Conservation (phyloP, 1,140 invertebrate species). For the Drosophila ficusphila region DNA sequence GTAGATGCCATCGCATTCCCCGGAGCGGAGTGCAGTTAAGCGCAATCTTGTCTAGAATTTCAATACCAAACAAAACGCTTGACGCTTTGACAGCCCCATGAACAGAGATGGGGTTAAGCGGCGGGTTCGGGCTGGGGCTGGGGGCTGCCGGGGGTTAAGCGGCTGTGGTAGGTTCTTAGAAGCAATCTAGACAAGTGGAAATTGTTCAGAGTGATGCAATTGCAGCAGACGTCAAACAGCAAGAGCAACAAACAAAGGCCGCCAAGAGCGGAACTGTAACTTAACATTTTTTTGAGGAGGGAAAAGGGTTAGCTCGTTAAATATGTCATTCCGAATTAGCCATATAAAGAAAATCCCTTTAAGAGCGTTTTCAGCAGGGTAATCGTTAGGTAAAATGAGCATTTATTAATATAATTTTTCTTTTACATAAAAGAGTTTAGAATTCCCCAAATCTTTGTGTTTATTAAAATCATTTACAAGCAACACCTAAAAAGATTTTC, state of each 20-base stretch:
- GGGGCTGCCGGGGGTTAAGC: not conserved
- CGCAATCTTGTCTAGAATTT: slow-evolving; percentile 76
- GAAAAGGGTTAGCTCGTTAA: not conserved
- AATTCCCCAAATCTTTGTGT: no score
- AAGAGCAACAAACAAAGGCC: slow-evolving; percentile 21
- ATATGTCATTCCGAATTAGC: not conserved
- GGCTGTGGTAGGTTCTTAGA: slow-evolving; percentile 10
- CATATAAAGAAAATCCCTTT: not conserved
- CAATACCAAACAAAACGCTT: slow-evolving; percentile 70
- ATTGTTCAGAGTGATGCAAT: slow-evolving; percentile 44
- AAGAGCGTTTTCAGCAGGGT: no score
- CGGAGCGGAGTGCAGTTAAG: slow-evolving; percentile 46
- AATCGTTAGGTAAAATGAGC: no score
- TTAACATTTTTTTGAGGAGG: not conserved
- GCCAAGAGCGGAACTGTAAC: slow-evolving; percentile 18
- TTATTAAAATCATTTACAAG: not conserved
- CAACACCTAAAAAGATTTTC: not conserved
- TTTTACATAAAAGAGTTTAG: no score
- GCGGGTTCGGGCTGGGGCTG: not conserved
- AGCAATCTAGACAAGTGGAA: slow-evolving; percentile 47
- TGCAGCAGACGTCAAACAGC: slow-evolving; percentile 33
- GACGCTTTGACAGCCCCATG: slow-evolving; percentile 62
- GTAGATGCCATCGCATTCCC: slow-evolving; percentile 23
- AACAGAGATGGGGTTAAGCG: not conserved
- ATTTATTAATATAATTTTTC: no score